Evolutionary conservation across 2,888 invertebrate genomes (phyloP).

Genomic region (Drosophila nr. fundita): DNA sequence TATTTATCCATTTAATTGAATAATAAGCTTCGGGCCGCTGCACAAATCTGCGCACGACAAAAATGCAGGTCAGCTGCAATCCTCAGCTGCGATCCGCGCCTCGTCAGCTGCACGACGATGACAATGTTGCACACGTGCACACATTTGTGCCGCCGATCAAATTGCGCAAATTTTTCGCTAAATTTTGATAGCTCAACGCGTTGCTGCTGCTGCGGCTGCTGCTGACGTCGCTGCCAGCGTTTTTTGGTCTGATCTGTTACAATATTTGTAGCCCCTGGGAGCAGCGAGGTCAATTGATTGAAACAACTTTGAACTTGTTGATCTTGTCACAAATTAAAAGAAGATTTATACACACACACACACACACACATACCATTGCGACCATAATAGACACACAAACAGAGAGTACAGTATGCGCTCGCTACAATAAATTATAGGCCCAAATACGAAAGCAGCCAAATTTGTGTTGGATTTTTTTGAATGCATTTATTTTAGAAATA

Average conservation of each 20-base stretch:
- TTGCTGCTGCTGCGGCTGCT: slow-evolving; percentile 8
- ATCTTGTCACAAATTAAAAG: slow-evolving; percentile 85
- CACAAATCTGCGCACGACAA: slow-evolving; percentile 65
- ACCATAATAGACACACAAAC: slow-evolving; percentile 26
- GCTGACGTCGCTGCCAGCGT: slow-evolving; percentile 34
- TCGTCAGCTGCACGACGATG: slow-evolving; percentile 26
- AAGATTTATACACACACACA: slow-evolving; percentile 82
- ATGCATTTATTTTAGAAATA: not conserved
- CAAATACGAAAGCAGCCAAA: not conserved
- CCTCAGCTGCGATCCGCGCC: slow-evolving; percentile 46
- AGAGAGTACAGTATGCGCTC: slow-evolving; percentile 48
- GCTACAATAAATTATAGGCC: not conserved
- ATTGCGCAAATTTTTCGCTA: slow-evolving; percentile 49
- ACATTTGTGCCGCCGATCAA: slow-evolving; percentile 35
- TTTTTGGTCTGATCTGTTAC: slow-evolving; percentile 77
- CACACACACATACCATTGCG: slow-evolving; percentile 17
- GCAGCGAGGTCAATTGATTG: slow-evolving; percentile 85
- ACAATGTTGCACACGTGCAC: slow-evolving; percentile 58
- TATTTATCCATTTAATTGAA: slow-evolving; percentile 71
- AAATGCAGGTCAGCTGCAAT: slow-evolving; percentile 73
- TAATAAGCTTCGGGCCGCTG: slow-evolving; percentile 63
- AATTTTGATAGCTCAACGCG: slow-evolving; percentile 31
- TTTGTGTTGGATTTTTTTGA: not conserved
- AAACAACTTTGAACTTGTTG: slow-evolving; percentile 85
- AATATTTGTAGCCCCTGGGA: slow-evolving; percentile 80